Conservation (phyloP, 2,113 vertebrate genomes). For the Steatornis caripensis region DNA sequence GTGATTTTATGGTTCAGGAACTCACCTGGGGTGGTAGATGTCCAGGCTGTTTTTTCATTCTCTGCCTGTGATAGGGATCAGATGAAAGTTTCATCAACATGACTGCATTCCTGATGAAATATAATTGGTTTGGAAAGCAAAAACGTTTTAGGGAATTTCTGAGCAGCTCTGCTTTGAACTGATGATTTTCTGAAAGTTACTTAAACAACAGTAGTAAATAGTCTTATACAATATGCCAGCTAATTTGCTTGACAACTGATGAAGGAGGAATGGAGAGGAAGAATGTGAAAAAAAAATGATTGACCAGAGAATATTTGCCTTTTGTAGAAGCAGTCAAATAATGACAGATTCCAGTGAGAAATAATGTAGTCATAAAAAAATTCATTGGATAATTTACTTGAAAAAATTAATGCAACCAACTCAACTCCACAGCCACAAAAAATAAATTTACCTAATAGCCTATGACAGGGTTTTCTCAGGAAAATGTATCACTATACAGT, state of each 20-base stretch:
- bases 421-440: conserved; percentile 23
- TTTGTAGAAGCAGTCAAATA: background rate
- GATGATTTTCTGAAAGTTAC: background rate
- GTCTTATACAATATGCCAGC: background rate
- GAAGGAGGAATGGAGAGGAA: background rate
- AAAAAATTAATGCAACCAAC: background rate
- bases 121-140: background rate
- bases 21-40: background rate
- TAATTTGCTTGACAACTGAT: background rate
- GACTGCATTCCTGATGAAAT: background rate
- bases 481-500: background rate
- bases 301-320: background rate
- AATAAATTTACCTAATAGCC: conserved; percentile 50
- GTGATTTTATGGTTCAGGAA: background rate
- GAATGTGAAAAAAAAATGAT: background rate
- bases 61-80: background rate
- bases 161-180: background rate
- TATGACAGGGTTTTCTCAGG: conserved; percentile 20
- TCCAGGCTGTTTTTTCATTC: background rate
- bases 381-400: background rate
- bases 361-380: background rate
- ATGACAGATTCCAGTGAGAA: background rate
- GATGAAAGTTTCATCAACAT: background rate
- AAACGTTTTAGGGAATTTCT: background rate
- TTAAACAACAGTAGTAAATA: conserved; percentile 1